Percentiles rank a stretch among this genome's conserved stretches.
Evolutionary conservation across 2,888 invertebrate species (phyloP).

Genomic region (Flexamia atlantica): DNA sequence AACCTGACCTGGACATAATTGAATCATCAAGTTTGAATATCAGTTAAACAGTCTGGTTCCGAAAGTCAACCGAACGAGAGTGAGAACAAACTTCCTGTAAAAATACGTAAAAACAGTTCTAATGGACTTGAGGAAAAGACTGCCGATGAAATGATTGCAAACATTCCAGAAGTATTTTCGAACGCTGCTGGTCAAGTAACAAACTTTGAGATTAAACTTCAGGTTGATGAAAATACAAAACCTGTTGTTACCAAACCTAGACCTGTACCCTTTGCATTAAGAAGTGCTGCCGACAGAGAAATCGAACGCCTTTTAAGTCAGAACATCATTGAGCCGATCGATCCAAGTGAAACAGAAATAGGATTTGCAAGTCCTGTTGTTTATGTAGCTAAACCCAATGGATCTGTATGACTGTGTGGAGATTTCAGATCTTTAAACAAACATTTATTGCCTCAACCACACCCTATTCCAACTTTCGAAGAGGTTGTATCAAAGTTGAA

Average conservation of each 20-base stretch:
- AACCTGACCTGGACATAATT: too few relatives aligned
- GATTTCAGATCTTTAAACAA: background rate
- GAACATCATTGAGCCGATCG: background rate
- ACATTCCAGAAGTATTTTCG: background rate
- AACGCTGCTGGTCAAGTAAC: background rate
- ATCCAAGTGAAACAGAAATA: background rate
- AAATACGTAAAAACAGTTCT: too few relatives aligned
- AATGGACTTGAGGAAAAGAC: background rate
- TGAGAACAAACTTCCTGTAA: too few relatives aligned
- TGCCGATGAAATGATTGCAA: background rate
- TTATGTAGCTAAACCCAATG: background rate
- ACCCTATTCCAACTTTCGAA: slow-evolving; percentile 3
- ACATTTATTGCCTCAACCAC: background rate
- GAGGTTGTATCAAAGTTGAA: background rate
- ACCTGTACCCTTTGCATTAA: too few relatives aligned
- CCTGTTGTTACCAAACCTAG: background rate
- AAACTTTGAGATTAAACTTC: background rate
- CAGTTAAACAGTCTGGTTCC: background rate
- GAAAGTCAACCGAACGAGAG: too few relatives aligned
- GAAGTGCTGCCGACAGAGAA: too few relatives aligned
- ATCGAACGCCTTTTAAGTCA: background rate
- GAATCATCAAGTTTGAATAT: too few relatives aligned
- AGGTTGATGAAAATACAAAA: background rate
- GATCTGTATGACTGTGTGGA: background rate
- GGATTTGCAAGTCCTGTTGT: background rate